Base-by-base conservation (phyloP, 53 echinoderm and acorn worm genomes). In the Stichopus horrens region DNA sequence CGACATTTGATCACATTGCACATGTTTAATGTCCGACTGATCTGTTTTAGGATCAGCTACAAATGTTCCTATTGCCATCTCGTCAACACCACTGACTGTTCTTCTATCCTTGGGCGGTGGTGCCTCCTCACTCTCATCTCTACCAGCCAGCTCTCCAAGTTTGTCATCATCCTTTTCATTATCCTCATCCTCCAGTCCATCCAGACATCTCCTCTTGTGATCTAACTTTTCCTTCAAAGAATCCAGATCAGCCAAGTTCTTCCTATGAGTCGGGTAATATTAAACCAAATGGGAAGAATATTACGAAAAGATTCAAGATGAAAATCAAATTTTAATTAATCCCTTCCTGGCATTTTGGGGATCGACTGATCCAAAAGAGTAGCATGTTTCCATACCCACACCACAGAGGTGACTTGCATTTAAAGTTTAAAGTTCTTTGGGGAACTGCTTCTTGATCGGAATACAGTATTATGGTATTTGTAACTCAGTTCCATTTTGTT, bases 201-300 rank as follows among this genome's bases (percentile, higher is more conserved):
- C 66, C 19, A 21, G 76, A 57, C 55, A 67, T 80, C 18, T 88
- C 87, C 77, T 76, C 60, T 89, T 97, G 55, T 90, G 89, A 65
- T 93, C 90, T 63, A 98, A 89, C 54, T 91, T 90, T 52, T 95
- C 90, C 71, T 97, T 90, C 23, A 97, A 84, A 16, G 60, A 73
- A 74, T 97, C 97, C 60, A 97, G 89, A 55, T 97, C 95, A 56
- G 92, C 88, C 74, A 97, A 88, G 87, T 97, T 93, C 91, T 90
- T 93, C 82, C 97, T 97, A 88, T 4, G 18, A 67, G 71, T 37
- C 0, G 37, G 2, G 37, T 37, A 37, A 37, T 37, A 37, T 37
- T 37, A 37, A 37, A 37, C 37, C 37, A 37, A 37, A 37, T 37
- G 37, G 37, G 37, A 37, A 37, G 37, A 37, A 37, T 37, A 37